These are phyloP conservation scores for Habroteleia sp. DNA, from an alignment of 2,888 invertebrate species.

Conservation along the genomic window DNA sequence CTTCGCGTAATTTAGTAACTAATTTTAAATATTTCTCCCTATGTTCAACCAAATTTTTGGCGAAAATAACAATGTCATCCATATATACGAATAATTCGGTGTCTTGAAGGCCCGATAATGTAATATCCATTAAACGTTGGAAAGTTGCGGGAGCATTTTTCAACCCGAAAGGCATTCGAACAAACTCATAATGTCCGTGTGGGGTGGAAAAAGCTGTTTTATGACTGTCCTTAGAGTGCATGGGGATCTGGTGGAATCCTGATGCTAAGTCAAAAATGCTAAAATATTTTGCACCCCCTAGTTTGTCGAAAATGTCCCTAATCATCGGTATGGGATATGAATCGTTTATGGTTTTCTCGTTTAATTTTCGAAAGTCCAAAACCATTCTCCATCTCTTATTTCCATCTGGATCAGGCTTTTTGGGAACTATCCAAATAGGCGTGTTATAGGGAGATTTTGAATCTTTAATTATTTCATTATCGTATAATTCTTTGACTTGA, in stretches of 20 bases:
- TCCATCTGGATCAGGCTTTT: constrained; percentile 7
- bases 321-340: neutral
- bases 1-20: constrained; percentile 7
- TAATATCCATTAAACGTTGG: neutral
- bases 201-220: neutral
- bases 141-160: constrained; percentile 1
- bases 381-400: constrained; percentile 10
- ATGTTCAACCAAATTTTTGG: neutral
- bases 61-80: neutral
- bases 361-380: constrained; percentile 3
- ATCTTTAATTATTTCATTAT: constrained; percentile 4
- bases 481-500: neutral
- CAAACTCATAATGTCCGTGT: constrained; percentile 1
- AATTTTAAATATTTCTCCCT: constrained; percentile 1
- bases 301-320: constrained; percentile 2
- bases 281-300: neutral
- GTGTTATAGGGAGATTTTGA: constrained; percentile 12
- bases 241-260: neutral
- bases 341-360: constrained; percentile 3
- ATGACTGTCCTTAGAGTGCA: neutral
- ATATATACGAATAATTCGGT: neutral
- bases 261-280: neutral
- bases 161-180: neutral
- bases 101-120: neutral
- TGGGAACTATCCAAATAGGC: constrained; percentile 8